Conservation (phyloP, 2,113 vertebrate genomes). For the Dromaius novaehollandiae region DNA sequence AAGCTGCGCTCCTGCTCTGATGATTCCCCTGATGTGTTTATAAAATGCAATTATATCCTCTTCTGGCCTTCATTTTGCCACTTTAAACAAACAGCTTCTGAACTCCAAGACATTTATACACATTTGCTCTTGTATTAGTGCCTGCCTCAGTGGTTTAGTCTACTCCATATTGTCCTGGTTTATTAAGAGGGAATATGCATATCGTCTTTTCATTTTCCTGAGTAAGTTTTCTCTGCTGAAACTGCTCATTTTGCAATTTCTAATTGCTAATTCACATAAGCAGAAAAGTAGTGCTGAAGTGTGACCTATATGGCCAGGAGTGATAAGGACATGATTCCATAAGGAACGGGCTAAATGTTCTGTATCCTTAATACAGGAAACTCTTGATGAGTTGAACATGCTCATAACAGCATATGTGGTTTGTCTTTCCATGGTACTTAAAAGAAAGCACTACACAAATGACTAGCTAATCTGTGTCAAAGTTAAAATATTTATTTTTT, state of each 20-base stretch:
- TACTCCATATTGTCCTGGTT: not conserved
- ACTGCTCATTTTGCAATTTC: not conserved
- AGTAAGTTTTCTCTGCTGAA: not conserved
- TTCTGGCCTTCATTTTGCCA: not conserved
- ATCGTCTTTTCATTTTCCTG: not conserved
- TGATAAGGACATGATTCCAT: not conserved
- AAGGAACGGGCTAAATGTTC: not conserved
- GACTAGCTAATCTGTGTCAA: not conserved
- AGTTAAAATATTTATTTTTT: constrained; percentile 19
- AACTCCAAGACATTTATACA: not conserved
- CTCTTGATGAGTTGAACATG: not conserved
- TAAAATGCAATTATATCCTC: not conserved
- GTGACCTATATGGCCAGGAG: not conserved
- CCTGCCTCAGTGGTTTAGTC: not conserved
- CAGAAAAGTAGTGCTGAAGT: not conserved
- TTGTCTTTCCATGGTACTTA: not conserved
- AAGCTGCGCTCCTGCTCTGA: not conserved
- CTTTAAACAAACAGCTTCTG: not conserved
- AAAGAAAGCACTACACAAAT: not conserved
- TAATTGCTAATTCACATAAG: not conserved
- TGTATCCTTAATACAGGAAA: not conserved
- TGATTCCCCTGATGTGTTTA: not conserved
- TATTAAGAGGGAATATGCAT: not conserved
- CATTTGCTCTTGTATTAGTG: not conserved
- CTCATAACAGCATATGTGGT: not conserved